Evolutionary conservation across 2,888 invertebrate genomes (phyloP).

Genomic region (Tanaodytes sp.): DNA sequence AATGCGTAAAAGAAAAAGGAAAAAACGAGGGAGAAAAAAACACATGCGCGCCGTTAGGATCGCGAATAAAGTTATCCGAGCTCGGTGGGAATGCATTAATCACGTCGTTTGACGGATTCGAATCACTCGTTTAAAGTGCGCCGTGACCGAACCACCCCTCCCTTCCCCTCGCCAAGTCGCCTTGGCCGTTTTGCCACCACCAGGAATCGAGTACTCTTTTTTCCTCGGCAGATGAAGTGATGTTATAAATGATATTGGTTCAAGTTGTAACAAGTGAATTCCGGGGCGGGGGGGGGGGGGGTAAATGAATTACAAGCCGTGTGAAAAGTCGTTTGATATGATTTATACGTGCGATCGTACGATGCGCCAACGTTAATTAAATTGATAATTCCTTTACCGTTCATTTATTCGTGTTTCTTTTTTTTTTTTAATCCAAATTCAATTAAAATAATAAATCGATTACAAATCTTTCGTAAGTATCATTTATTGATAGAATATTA

Average conservation of each 20-base stretch:
- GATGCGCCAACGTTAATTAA: no score
- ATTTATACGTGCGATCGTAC: no score
- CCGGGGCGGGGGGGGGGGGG: not conserved
- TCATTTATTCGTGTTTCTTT: no score
- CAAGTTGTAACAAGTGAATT: slow-evolving; percentile 20
- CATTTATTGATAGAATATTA: no score
- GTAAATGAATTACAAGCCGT: not conserved
- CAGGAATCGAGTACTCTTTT: slow-evolving; percentile 21
- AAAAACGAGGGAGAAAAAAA: slow-evolving; percentile 9
- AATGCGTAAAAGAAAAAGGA: not conserved
- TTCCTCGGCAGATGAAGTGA: slow-evolving; percentile 38
- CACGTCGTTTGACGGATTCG: slow-evolving; percentile 44
- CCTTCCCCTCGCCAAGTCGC: slow-evolving; percentile 1
- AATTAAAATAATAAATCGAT: no score
- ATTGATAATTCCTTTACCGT: no score
- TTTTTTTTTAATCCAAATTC: no score
- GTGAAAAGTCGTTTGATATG: not conserved
- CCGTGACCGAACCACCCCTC: slow-evolving; percentile 14
- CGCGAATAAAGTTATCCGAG: slow-evolving; percentile 47
- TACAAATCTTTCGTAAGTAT: no score
- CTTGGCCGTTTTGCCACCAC: no score
- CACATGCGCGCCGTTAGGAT: slow-evolving; percentile 23
- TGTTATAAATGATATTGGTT: slow-evolving; percentile 45
- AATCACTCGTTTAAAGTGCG: slow-evolving; percentile 44
- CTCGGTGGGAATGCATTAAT: slow-evolving; percentile 46